A percentile compares a stretch with the other conserved stretches of the same genome.
Conservation (phyloP, 2,888 invertebrate species). For the Lithophane leautieri region DNA sequence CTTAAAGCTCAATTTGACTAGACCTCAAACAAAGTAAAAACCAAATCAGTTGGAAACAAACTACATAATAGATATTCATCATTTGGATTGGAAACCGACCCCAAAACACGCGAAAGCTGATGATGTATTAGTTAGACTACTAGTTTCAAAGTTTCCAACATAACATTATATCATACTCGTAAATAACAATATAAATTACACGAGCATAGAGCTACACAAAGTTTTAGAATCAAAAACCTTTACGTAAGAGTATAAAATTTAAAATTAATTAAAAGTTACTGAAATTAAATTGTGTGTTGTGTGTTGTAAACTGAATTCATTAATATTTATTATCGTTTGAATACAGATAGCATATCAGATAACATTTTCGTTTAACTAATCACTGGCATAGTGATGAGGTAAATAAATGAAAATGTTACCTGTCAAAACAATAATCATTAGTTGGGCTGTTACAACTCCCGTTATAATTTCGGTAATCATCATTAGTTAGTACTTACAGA, state of each 20-base stretch:
- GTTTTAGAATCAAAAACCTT: conserved; percentile 45
- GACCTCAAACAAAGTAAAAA: not conserved
- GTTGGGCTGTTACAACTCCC: not conserved
- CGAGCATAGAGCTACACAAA: conserved; percentile 32
- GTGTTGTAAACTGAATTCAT: conserved; percentile 22
- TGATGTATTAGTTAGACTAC: conserved; percentile 32
- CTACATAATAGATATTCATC: not conserved
- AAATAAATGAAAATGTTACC: conserved; percentile 6
- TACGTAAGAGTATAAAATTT: conserved; percentile 45
- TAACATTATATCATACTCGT: conserved; percentile 37
- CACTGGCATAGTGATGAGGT: not conserved
- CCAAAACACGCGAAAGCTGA: conserved; percentile 11
- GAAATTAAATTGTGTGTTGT: conserved; percentile 44
- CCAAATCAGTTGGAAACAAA: not conserved
- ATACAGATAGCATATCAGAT: not conserved
- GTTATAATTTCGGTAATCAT: not conserved
- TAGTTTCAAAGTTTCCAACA: conserved; percentile 40
- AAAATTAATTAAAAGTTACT: conserved; percentile 66
- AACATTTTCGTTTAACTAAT: no score
- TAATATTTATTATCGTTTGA: conserved; percentile 37
- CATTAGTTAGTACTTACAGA: not conserved
- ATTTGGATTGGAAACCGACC: conserved; percentile 11
- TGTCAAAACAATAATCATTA: not conserved
- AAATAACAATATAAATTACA: conserved; percentile 39
- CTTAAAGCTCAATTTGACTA: not conserved